Evolutionary conservation across 2,113 vertebrate species (phyloP).

Genomic region (Microcebus jonahi): DNA sequence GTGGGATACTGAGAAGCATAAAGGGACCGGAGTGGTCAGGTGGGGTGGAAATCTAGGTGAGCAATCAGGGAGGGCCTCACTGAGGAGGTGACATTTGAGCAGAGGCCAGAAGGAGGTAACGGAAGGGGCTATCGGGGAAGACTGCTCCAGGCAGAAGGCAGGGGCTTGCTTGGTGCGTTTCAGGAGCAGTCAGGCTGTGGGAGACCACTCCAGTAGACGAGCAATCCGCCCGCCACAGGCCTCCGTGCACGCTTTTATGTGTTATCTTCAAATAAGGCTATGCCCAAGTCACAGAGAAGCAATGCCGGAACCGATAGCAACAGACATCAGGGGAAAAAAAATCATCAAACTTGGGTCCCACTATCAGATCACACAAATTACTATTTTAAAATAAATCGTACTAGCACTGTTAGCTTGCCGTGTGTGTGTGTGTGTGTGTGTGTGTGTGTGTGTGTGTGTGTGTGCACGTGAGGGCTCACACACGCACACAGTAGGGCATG

Average conservation of each 20-base stretch:
- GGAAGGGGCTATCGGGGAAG: background rate
- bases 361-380: background rate
- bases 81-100: background rate
- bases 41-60: background rate
- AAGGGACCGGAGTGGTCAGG: background rate
- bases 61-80: background rate
- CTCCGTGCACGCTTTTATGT: accelerated
- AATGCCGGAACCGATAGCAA: accelerated
- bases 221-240: background rate
- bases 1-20: background rate
- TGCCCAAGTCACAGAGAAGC: background rate
- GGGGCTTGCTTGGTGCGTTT: background rate
- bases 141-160: background rate
- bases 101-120: background rate
- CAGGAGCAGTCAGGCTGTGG: background rate
- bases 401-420: too few species aligned
- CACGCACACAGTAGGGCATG: background rate
- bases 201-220: too few species aligned
- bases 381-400: background rate
- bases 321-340: background rate
- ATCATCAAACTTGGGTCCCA: background rate
- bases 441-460: accelerated
- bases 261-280: background rate
- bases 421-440: background rate
- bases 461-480: too few species aligned